Evolutionary conservation across 2,113 vertebrate genomes (phyloP).

Genomic region (Paralichthys olivaceus): DNA sequence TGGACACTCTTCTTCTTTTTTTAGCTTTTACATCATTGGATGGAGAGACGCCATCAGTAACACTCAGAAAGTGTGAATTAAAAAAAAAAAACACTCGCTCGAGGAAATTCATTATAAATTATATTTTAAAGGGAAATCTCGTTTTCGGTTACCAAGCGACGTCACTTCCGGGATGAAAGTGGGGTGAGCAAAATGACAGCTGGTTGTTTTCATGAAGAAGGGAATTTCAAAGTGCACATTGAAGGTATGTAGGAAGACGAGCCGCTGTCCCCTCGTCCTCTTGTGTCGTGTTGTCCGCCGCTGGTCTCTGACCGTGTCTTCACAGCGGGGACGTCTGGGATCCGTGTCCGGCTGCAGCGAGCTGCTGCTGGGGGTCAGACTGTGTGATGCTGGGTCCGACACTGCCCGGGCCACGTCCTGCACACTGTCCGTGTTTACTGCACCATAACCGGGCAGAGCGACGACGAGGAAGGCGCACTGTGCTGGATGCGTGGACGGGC

Average conservation of each 20-base stretch:
- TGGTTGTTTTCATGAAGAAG: slow-evolving; percentile 73
- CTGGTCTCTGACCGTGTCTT: neutral
- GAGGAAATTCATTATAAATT: neutral
- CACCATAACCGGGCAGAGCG: neutral
- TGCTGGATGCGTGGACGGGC: neutral
- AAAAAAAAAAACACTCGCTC: neutral
- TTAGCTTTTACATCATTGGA: neutral
- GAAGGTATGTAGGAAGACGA: slow-evolving; percentile 55
- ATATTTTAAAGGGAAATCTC: neutral
- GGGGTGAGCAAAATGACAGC: slow-evolving; percentile 66
- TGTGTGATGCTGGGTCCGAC: slow-evolving; percentile 28
- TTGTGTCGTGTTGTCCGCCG: neutral
- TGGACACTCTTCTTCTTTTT: neutral
- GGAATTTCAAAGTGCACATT: slow-evolving; percentile 38
- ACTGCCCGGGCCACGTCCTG: neutral
- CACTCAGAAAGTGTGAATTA: neutral
- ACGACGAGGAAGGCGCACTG: too few relatives aligned
- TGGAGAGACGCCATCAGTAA: neutral
- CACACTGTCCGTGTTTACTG: neutral
- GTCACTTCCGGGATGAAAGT: slow-evolving; percentile 71
- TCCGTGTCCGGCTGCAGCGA: slow-evolving; percentile 42
- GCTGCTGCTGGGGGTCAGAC: slow-evolving; percentile 56
- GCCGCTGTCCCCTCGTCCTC: accelerated
- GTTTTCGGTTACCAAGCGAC: slow-evolving; percentile 14
- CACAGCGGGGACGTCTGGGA: slow-evolving; percentile 18